phyloP scores from a whole-genome alignment of 2,797 vertebrate genomes.

The Heterohyrax brucei region DNA sequence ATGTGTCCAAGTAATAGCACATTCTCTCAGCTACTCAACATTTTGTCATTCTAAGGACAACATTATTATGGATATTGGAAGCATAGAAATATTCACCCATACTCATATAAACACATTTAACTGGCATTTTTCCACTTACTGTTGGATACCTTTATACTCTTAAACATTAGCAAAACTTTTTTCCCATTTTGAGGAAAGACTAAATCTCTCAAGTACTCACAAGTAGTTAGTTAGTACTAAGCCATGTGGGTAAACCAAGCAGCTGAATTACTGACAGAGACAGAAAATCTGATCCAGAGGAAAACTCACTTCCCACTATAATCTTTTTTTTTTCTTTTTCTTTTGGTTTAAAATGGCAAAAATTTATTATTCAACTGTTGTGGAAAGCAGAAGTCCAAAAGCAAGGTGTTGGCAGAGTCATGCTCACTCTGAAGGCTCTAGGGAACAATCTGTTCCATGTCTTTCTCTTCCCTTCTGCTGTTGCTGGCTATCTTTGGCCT shows the following conservation, averaged over 20 bases:
- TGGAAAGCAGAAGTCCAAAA: too few species aligned
- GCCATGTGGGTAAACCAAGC: not conserved
- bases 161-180: constrained; percentile 29
- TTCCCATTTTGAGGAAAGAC: not conserved
- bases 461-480: too few species aligned
- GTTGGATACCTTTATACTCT: constrained; percentile 53
- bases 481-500: too few species aligned
- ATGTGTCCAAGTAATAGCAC: not conserved
- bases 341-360: too few species aligned
- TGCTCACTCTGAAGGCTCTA: too few species aligned
- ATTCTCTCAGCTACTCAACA: not conserved
- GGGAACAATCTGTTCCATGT: too few species aligned
- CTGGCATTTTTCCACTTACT: constrained; percentile 2
- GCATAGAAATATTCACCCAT: not conserved
- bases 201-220: constrained; percentile 20
- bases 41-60: not conserved
- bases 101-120: not conserved
- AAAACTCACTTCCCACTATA: constrained; percentile 7
- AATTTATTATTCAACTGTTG: too few species aligned
- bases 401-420: too few species aligned
- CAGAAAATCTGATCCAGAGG: not conserved
- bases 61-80: constrained; percentile 18
- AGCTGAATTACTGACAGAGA: not conserved
- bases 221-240: not conserved
- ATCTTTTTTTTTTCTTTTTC: not conserved